phyloP scores from a whole-genome alignment of 2,113 vertebrate genomes.

The Nycticryphes semicollaris region DNA sequence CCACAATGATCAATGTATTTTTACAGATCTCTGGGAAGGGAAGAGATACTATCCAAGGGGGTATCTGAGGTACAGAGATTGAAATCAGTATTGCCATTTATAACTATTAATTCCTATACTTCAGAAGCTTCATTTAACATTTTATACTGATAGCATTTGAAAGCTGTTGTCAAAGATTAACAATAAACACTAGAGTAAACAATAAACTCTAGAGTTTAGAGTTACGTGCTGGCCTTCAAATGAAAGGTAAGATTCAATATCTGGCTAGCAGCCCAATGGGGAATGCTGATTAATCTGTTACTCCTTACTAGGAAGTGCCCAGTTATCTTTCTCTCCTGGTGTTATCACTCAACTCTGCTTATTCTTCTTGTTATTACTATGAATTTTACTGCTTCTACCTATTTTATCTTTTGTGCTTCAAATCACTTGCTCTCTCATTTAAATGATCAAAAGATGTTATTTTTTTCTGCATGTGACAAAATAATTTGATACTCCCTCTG shows the following conservation, averaged over 20 bases:
- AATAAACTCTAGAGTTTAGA: not conserved
- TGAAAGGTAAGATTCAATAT: not conserved
- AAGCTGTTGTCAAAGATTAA: not conserved
- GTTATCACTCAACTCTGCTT: not conserved
- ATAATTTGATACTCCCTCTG: not conserved
- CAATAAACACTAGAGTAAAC: fast-evolving
- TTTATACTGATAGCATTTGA: not conserved
- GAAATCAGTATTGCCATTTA: not conserved
- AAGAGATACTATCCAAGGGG: not conserved
- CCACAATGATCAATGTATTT: not conserved
- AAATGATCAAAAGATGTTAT: not conserved
- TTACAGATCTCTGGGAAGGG: not conserved
- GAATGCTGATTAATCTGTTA: not conserved
- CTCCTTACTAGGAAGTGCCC: not conserved
- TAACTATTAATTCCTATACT: not conserved
- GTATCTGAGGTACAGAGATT: not conserved
- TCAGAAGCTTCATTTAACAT: not conserved
- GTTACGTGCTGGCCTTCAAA: not conserved
- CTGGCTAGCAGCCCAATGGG: not conserved
- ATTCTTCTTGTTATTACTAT: not conserved
- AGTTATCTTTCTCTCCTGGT: not conserved
- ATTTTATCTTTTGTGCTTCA: not conserved
- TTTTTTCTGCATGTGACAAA: not conserved
- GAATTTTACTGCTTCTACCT: not conserved
- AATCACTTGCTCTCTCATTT: not conserved